Conservation (phyloP, 2,888 invertebrate genomes). For the Ormyrus pomaceus region DNA sequence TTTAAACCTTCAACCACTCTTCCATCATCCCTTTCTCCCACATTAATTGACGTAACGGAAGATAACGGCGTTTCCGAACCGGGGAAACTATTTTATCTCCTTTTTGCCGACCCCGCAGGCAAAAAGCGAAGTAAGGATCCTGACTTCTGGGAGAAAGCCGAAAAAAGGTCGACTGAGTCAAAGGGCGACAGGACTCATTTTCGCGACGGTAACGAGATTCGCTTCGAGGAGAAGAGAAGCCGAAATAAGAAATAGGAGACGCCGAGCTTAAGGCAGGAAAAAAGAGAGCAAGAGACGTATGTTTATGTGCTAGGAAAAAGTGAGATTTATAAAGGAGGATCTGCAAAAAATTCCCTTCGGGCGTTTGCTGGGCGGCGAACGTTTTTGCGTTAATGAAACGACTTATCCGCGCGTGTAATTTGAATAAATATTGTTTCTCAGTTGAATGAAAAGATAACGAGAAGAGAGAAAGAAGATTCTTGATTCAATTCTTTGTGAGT, state of each 20-base stretch:
- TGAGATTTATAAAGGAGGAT: no score
- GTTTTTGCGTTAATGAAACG: background rate
- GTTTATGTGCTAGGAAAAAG: background rate
- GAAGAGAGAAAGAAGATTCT: background rate
- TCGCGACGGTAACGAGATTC: conserved; percentile 24
- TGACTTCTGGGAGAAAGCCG: background rate
- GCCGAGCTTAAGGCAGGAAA: background rate
- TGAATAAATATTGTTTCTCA: background rate
- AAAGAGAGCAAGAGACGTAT: background rate
- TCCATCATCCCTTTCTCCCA: no score
- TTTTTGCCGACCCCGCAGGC: no score
- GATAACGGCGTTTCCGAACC: no score
- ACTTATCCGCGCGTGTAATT: no score
- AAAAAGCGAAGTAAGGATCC: background rate
- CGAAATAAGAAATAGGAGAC: conserved; percentile 18
- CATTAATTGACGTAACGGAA: no score
- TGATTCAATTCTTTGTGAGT: conserved; percentile 3
- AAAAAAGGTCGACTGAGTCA: background rate
- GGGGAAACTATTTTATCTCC: no score
- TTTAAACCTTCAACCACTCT: no score
- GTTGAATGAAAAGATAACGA: background rate
- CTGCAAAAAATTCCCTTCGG: background rate
- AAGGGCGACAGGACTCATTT: conserved; percentile 14
- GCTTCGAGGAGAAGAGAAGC: background rate
- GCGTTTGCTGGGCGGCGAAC: no score